Percentiles rank a stretch among this genome's conserved stretches.
Conservation (phyloP, 2,797 vertebrate genomes). For the Helicolenus hilgendorfi region DNA sequence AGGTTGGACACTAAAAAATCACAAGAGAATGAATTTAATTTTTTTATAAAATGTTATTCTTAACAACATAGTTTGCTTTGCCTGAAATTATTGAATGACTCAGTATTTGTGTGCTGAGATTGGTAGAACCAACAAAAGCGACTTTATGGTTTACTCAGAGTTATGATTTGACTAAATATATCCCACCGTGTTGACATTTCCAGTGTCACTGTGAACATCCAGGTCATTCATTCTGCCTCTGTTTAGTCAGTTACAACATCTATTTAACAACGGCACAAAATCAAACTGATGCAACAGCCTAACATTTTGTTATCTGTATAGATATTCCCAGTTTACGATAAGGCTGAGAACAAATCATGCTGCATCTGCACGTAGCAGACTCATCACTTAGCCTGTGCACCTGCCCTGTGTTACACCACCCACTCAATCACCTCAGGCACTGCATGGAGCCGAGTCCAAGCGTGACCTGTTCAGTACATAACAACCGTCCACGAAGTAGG, state of each 20-base stretch:
- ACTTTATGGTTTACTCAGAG: slow-evolving; percentile 41
- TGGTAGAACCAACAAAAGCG: background rate
- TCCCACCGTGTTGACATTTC: slow-evolving; percentile 32
- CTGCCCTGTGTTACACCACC: slow-evolving; percentile 74
- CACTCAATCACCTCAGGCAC: slow-evolving; percentile 60
- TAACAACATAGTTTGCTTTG: background rate
- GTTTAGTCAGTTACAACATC: background rate
- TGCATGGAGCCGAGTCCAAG: slow-evolving; percentile 76
- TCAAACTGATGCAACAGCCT: background rate
- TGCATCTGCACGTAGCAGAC: slow-evolving; percentile 78
- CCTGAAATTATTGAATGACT: background rate
- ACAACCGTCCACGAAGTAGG: slow-evolving; percentile 73
- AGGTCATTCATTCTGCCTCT: background rate
- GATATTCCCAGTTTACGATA: slow-evolving; percentile 59
- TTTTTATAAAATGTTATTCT: background rate
- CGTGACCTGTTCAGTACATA: slow-evolving; percentile 80
- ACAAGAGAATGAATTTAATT: background rate
- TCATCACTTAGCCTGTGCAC: slow-evolving; percentile 74
- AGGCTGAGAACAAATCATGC: slow-evolving; percentile 47
- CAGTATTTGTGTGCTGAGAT: background rate
- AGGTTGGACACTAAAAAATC: background rate
- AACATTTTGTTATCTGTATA: slow-evolving; percentile 47
- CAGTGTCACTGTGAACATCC: background rate
- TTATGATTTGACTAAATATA: slow-evolving; percentile 4
- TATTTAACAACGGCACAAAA: slow-evolving; percentile 16